phyloP scores from a whole-genome alignment of 2,113 vertebrate genomes.

The Aptenodytes forsteri region DNA sequence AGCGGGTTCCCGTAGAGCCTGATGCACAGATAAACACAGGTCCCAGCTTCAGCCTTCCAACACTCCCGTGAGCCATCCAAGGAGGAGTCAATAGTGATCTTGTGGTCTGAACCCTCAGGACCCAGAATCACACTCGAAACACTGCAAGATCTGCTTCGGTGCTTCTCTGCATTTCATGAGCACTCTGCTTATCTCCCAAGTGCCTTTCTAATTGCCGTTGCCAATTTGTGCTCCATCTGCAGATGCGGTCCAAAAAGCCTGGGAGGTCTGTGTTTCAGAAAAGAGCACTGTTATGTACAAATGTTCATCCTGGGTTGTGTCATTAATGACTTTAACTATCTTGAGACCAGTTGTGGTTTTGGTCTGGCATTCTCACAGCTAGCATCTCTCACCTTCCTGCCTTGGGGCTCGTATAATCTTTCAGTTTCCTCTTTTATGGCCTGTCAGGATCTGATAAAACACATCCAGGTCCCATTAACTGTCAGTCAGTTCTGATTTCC shows the following conservation, averaged over 20 bases:
- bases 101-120: not conserved
- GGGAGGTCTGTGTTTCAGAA: not conserved
- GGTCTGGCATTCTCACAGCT: not conserved
- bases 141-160: not conserved
- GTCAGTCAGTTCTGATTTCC: not conserved
- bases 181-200: not conserved
- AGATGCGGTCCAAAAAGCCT: not conserved
- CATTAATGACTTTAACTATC: not conserved
- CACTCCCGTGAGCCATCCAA: not conserved
- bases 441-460: conserved; percentile 11
- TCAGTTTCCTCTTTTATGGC: not conserved
- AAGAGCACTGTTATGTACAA: not conserved
- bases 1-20: not conserved
- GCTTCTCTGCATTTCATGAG: not conserved
- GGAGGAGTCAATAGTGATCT: not conserved
- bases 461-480: not conserved
- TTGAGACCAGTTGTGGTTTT: not conserved
- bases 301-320: not conserved
- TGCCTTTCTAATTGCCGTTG: not conserved
- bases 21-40: accelerated
- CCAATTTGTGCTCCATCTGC: not conserved
- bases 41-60: not conserved
- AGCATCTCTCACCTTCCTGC: not conserved
- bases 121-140: not conserved
- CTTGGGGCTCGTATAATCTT: not conserved